Evolutionary conservation across 2,888 invertebrate genomes (phyloP), one percentile per base, ranked within the genome.

Genomic region (Gisinianus flammeolus): DNA sequence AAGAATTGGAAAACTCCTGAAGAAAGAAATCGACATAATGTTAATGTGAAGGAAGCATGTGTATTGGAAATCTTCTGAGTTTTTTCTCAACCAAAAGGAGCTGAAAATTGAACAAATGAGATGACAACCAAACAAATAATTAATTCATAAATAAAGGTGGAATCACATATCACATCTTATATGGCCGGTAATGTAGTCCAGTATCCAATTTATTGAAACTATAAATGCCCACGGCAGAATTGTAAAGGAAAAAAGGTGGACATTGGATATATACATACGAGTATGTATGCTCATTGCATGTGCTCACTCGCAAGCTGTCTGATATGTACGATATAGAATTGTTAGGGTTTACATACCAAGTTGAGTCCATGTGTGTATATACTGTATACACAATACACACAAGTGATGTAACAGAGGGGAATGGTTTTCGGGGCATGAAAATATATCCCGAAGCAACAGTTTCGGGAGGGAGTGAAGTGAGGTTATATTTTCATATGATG

Each of bases 371-470:
- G 44, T 44, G 22, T 62, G 26, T 62, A 16, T 62, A 28, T 24
- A 58, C 22, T 58, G 58, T 24, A 24, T 12, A 24, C 24, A 26
- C 22, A 52, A 19, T 28, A 22, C 54, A 22, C 54, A 70, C 26
- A 44, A 69, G 24, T 69, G 31, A 71, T 72, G 30, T 71, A 3
- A n/a, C 52, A 71, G 71, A 28, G 71, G 80, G 80, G 79, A 79
- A 80, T 77, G 79, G 58, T 77, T 80, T 80, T 79, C 77, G 79
- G 79, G 80, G 79, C 80, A 75, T 76, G 76, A 80, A 80, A 77
- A 70, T 79, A 79, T 77, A 66, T 77, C 79, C 79, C 79, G 79
- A 75, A 80, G 80, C 80, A 80, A 80, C 80, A 80, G 79, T 80
- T 80, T 79, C 79, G 76, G 80, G 79, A 74, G 66, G 67, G 74